Evolutionary conservation across 2,888 invertebrate genomes (phyloP).

Genomic region (Patella ulyssiponensis): DNA sequence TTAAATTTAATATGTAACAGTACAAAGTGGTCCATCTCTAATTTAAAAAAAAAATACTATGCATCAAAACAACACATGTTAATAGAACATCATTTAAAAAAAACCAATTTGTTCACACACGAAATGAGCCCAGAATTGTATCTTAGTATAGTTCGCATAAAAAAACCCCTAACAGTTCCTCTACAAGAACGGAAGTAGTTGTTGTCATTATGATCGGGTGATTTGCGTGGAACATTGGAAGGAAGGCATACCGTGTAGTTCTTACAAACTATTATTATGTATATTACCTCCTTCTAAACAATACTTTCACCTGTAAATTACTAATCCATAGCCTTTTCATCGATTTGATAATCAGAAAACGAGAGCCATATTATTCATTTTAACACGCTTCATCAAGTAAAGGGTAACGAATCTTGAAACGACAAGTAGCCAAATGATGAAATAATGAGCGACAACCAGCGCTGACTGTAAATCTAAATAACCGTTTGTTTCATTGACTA

Average conservation of each 20-base stretch:
- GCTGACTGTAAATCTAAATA: background rate
- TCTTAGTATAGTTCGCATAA: too few species aligned
- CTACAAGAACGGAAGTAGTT: too few species aligned
- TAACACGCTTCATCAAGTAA: background rate
- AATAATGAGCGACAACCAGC: background rate
- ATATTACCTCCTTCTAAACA: background rate
- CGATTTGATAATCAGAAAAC: background rate
- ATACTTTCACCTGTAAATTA: background rate
- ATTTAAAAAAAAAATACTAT: too few species aligned
- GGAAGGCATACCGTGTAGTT: background rate
- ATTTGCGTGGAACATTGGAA: background rate
- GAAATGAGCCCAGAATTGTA: too few species aligned
- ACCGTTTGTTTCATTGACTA: constrained; percentile 7
- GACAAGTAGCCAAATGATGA: constrained; percentile 7
- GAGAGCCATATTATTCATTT: background rate
- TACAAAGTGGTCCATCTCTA: too few species aligned
- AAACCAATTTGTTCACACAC: too few species aligned
- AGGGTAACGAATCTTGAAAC: background rate
- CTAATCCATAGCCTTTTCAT: background rate
- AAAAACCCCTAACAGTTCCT: too few species aligned
- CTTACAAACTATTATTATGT: constrained; percentile 5
- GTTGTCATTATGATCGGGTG: too few species aligned
- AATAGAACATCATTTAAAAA: too few species aligned
- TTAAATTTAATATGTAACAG: too few species aligned
- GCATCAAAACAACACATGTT: too few species aligned